Evolutionary conservation across 2,113 vertebrate genomes (phyloP), one percentile per base, ranked within the genome.

Genomic region (Recurvirostra avosetta): DNA sequence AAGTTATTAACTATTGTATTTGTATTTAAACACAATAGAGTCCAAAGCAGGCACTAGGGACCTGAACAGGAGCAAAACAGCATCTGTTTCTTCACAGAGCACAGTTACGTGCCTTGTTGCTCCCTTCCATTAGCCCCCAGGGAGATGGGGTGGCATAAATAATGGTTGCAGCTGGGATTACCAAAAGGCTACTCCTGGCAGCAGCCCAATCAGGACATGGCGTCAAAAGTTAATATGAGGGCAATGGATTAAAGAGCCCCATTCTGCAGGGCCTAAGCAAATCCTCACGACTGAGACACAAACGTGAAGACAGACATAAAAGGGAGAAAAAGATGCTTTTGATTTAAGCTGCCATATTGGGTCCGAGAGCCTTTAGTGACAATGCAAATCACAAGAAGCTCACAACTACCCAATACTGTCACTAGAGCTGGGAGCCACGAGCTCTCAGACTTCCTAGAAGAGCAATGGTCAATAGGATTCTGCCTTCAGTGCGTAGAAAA

Each of bases 1-100:
- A 91, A 94, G 71, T 76, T 72, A 93, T 95, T 88, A 79, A 74
- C 74, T 58, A 63, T 91, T 96, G 84, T 93, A 79, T 66, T 96
- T 73, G 88, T 55, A 40, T 73, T 86, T 77, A 62, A 94, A 91
- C 41, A 96, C 90, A 94, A 86, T 55, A 9, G 79, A 92, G 43
- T 52, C 72, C 61, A 75, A 86, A 96, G 25, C 55, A 95, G 85
- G 52, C 90, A 86, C 95, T 29, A 32, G 92, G 92, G 94, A 95
- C 72, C 32, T 52, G 40, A 86, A 50, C 32, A 80, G 40, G 41
- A 94, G 75, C 74, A 94, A 92, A 97, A 96, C 93, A 92, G 68
- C 90, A 93, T 81, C 94, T 95, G 94, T 90, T 95, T 94, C 86
- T 91, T 83, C 73, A 71, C 27, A 49, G 65, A 84, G 38, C 36